Evolutionary conservation across 2,888 invertebrate genomes (phyloP), one percentile per base, ranked within the genome.

Genomic region (Seira musarum): DNA sequence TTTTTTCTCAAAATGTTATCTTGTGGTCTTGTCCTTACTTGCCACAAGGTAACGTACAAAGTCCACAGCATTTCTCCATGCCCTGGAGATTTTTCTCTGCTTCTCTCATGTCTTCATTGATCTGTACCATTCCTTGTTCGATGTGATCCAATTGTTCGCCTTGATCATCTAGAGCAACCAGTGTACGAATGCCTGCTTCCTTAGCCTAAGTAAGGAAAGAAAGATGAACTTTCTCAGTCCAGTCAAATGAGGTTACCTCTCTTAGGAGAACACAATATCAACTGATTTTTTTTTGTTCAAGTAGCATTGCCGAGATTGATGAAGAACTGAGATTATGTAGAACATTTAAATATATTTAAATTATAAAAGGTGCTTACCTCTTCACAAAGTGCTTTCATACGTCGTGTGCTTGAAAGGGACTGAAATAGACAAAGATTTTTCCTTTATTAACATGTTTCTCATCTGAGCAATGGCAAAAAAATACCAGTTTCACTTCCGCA

Each of bases 121-220:
- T 99, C 91, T 98, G 98, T 91, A 99, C 99, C 97, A 99, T 98
- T 61, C 99, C 99, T 91, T 98, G 98, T 91, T 99, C 99, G 90
- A 99, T 96, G 88, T 99, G 94, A 91, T 99, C 99, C 93, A 99
- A 92, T 96, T 99, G 99, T 90, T 99, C 99, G 96, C 98, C 98
- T 94, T 98, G 98, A 94, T 98, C 98, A 92, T 98, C 98, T 92
- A 98, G 94, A 92, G 98, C 97, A 92, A 98, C 98, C 94, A 98
- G 94, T 92, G 98, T 98, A 91, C 97, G 96, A 93, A 98, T 98
- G 92, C 98, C 98, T 91, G 97, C 98, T 94, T 98, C 98, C 95
- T 98, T 98, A 94, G 98, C 97, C 98, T 98, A 30, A 30, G 8
- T 8, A 30, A 30, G 8, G 30, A 30, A 30, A 2, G 8, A 30